These are phyloP conservation scores for Sisyra nigra DNA, from an alignment of 2,888 invertebrate genomes.

Conservation along the genomic window DNA sequence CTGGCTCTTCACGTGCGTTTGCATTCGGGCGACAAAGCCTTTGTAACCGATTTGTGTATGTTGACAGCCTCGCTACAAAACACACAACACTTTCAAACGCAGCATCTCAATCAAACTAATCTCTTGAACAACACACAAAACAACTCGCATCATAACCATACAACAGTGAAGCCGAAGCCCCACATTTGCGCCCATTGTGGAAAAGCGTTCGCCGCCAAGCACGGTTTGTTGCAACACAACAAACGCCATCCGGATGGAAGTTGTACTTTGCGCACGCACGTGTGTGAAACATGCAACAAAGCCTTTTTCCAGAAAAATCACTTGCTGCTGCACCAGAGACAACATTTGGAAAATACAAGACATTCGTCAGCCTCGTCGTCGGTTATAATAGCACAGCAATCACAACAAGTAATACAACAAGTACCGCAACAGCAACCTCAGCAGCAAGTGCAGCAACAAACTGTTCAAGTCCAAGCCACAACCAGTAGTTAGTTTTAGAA, in stretches of 20 bases:
- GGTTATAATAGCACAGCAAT: conserved; percentile 17
- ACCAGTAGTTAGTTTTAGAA: no score
- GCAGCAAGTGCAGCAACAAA: conserved; percentile 21
- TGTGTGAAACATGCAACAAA: conserved; percentile 67
- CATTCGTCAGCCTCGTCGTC: conserved; percentile 5
- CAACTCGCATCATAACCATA: conserved; percentile 10
- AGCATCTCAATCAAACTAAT: conserved; percentile 11
- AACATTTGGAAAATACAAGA: conserved; percentile 53
- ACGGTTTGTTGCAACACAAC: conserved; percentile 65
- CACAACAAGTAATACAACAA: conserved; percentile 26
- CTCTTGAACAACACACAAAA: conserved; percentile 9
- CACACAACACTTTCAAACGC: conserved; percentile 33
- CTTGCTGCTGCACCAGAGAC: conserved; percentile 62
- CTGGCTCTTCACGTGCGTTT: conserved; percentile 61
- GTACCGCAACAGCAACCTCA: conserved; percentile 23
- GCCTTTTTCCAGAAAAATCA: conserved; percentile 80
- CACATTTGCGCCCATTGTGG: conserved; percentile 68
- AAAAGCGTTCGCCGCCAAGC: conserved; percentile 69
- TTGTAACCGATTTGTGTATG: conserved; percentile 67
- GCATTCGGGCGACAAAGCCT: conserved; percentile 64
- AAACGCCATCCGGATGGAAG: conserved; percentile 65
- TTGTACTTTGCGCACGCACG: conserved; percentile 62
- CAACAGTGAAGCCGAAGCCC: conserved; percentile 44
- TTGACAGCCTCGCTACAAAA: conserved; percentile 62
- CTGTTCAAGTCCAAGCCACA: conserved; percentile 15